phyloP scores from a whole-genome alignment of 2,797 vertebrate species.

The Pseudochirops corinnae region DNA sequence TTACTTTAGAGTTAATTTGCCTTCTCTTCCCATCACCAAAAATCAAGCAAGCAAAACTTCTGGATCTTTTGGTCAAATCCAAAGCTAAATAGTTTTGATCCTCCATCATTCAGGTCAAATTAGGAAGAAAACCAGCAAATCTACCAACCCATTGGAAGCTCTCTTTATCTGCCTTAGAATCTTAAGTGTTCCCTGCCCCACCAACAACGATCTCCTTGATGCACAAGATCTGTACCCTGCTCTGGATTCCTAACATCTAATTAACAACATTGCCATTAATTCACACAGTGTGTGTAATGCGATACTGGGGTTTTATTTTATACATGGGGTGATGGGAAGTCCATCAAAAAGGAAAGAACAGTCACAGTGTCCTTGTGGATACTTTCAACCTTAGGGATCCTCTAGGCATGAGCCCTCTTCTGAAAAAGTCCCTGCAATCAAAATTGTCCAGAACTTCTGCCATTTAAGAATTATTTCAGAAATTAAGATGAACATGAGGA shows the following conservation, averaged over 20 bases:
- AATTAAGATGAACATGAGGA: neutral
- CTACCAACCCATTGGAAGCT: neutral
- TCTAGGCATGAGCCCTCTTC: neutral
- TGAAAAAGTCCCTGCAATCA: neutral
- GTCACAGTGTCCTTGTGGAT: neutral
- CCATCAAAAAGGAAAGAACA: neutral
- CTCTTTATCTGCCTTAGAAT: neutral
- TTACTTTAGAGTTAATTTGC: constrained; percentile 32
- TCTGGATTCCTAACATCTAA: neutral
- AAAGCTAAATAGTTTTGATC: neutral
- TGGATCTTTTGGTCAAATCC: constrained; percentile 6
- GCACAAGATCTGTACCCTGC: neutral
- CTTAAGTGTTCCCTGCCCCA: too few relatives aligned
- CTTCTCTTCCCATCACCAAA: neutral
- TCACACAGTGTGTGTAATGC: neutral
- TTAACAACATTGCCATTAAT: neutral
- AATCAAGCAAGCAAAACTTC: constrained; percentile 42
- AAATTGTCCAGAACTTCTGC: neutral
- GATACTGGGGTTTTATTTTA: neutral
- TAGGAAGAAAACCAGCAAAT: constrained; percentile 26
- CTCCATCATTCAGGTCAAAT: constrained; percentile 27
- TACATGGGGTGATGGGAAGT: neutral
- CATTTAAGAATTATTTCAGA: neutral
- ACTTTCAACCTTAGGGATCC: neutral
- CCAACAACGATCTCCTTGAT: too few relatives aligned